Base-by-base conservation (phyloP, 2,113 vertebrate genomes). In the Abramis brama region DNA sequence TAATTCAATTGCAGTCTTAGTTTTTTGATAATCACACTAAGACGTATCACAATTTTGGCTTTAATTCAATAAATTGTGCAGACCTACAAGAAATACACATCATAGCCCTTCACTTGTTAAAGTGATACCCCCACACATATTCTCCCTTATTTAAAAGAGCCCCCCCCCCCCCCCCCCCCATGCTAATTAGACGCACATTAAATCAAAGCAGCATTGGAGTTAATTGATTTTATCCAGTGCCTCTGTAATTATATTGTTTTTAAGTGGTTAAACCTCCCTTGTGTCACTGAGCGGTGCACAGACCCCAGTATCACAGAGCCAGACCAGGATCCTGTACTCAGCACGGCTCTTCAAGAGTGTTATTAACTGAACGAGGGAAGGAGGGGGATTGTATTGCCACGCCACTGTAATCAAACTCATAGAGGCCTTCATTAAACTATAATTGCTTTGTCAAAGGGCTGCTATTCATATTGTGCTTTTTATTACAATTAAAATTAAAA, bases 181-280 rank as follows among this genome's bases (percentile, higher is more conserved):
- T 73, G 79, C 86, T 90, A 87, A 90, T 90, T 89, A 84, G 60
- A 50, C 23, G 3, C 60, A 55, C 52, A 74, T 79, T 86, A 82
- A 86, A 90, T 90, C 81, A 88, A 87, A 82, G 71, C 79, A 57
- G 86, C 79, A 36, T 43, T 50, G 76, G 36, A 66, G 76, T 64
- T 90, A 88, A 90, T 90, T 90, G 87, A 90, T 82, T 89, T 88
- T 83, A 84, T 86, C 81, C 70, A 27, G 19, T 77, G 80, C 73
- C 86, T 71, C 76, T 89, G 60, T 89, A 90, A 90, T 89, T 89
- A 89, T 81, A 85, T 86, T 88, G 86, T 87, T 88, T 88, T 86
- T 74, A 87, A 86, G 80, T 75, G 33, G 45, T 23, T 66, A 66
- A 55, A 84, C 82, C 87, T 73, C 85, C 78, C 76, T 23, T 68